Base-by-base conservation (phyloP, 2,888 invertebrate genomes). In the Polydrusus pterygomalis region DNA sequence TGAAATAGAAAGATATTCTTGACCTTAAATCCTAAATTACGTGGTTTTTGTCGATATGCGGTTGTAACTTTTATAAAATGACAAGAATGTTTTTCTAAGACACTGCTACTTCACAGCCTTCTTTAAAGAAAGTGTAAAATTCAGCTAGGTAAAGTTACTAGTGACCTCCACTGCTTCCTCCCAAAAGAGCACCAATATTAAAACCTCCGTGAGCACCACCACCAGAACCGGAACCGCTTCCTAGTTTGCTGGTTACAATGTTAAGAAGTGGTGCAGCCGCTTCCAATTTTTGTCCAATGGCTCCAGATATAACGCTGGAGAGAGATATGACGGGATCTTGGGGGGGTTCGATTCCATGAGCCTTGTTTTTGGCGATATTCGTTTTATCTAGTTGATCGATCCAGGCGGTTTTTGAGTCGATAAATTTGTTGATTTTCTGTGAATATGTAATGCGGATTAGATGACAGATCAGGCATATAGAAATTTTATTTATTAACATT, bases 371-470 rank as follows among this genome's bases (percentile, higher is more conserved):
- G 82, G 91, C 93, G 81, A 93, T 91, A 87, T 95, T 95, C 80
- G 92, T 87, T 67, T 89, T 90, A 87, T 95, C 95, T 84, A 95
- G 87, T 64, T 91, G 91, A 70, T 91, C 89, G 75, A 95, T 89
- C 81, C 93, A 91, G 40, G 91, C 90, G 47, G 94, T 95, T 88
- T 95, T 95, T 65, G 94, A 91, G 84, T 95, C 95, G 88, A 95
- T 90, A 87, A 95, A 90, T 79, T 93, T 92, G 89, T 95, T 94
- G 89, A 95, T 91, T 93, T 95, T 95, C 95, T 95, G 90, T 79
- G 90, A 84, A 81, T 77, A 65, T 45, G 49, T 56, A 71, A 40
- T 58, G 49, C 62, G 60, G 60, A 70, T 78, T 38, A 75, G 45
- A 56, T 43, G 70, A 17, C 2, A 25, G 5, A 5, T 25, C 25